Conservation (phyloP, 1,140 invertebrate genomes). For the Neotoxoptera formosana region DNA sequence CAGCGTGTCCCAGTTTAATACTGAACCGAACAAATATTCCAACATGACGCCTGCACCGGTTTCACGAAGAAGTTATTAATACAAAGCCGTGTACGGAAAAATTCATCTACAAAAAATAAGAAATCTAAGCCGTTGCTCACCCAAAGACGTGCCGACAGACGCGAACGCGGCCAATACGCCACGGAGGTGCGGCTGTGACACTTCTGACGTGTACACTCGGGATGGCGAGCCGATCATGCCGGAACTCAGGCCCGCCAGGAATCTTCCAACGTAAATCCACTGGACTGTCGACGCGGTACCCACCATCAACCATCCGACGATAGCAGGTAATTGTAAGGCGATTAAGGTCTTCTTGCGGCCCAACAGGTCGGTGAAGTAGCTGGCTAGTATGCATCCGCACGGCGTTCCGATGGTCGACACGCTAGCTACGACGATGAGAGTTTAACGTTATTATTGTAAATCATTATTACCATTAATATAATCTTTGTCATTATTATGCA, state of each 20-base stretch:
- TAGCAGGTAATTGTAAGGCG: slow-evolving; percentile 73
- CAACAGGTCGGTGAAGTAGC: slow-evolving; percentile 75
- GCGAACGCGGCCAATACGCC: slow-evolving; percentile 73
- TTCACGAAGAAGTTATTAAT: not conserved
- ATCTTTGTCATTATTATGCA: not conserved
- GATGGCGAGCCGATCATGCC: slow-evolving; percentile 76
- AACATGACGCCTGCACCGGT: slow-evolving; percentile 62
- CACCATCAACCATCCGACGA: slow-evolving; percentile 75
- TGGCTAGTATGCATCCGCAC: slow-evolving; percentile 74
- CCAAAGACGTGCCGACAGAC: slow-evolving; percentile 66
- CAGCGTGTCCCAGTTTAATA: slow-evolving; percentile 69
- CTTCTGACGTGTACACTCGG: slow-evolving; percentile 74
- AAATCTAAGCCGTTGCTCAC: slow-evolving; percentile 43
- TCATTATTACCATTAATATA: not conserved
- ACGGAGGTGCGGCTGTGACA: slow-evolving; percentile 73
- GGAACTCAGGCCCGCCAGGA: slow-evolving; percentile 72
- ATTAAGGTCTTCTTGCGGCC: slow-evolving; percentile 73
- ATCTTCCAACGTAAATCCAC: slow-evolving; percentile 71
- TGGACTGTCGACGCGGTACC: slow-evolving; percentile 68
- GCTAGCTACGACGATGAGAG: slow-evolving; percentile 69
- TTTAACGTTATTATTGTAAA: not conserved
- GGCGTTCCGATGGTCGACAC: slow-evolving; percentile 76
- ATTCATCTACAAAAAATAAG: not conserved
- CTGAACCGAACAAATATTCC: slow-evolving; percentile 71
- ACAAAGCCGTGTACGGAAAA: not conserved